Base-by-base conservation (phyloP, 2,888 invertebrate genomes). In the Beris morrisii region DNA sequence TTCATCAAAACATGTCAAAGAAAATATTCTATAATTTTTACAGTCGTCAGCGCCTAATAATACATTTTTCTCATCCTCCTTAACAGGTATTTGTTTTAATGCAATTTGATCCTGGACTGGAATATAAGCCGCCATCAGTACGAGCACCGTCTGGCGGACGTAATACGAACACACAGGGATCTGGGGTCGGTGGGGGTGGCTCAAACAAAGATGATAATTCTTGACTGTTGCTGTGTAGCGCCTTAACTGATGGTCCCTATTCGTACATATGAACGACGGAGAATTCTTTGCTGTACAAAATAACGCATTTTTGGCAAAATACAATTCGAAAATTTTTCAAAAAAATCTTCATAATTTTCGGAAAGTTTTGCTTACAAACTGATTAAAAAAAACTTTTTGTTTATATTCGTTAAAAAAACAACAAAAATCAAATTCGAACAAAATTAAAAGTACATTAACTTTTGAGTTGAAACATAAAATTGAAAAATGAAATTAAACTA, bases 161-260 rank as follows among this genome's bases (percentile, higher is more conserved):
- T 65, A 78, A 75, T 71, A 77, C 78, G 72, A 79, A 78, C 73
- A 79, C 80, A 73, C 84, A 84, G 76, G 86, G 86, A 67, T 83
- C 84, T 74, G 84, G 84, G 71, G 84, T 85, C 71, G 84, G 85
- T 71, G 85, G 84, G 69, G 87, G 87, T 73, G 86, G 88, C 73
- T 84, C 88, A 73, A 88, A 88, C 82, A 94, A 94, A 82, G 94
- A 95, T 83, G 94, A 95, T 84, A 93, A 93, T 84, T 95, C 95
- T 90, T 95, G 95, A 95, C 94, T 95, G 88, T 89, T 95, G 90
- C 91, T 95, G 87, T 95, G 95, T 93, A 95, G 95, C 92, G 95
- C 95, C 90, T 93, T 95, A 87, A 95, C 95, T 79, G 95, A 95
- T 85, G 95, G 95, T 85, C 95, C 95, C 85, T 95, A 95, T 87